Evolutionary conservation across 2,113 vertebrate genomes (phyloP).

Genomic region (Brienomyrus brachyistius): DNA sequence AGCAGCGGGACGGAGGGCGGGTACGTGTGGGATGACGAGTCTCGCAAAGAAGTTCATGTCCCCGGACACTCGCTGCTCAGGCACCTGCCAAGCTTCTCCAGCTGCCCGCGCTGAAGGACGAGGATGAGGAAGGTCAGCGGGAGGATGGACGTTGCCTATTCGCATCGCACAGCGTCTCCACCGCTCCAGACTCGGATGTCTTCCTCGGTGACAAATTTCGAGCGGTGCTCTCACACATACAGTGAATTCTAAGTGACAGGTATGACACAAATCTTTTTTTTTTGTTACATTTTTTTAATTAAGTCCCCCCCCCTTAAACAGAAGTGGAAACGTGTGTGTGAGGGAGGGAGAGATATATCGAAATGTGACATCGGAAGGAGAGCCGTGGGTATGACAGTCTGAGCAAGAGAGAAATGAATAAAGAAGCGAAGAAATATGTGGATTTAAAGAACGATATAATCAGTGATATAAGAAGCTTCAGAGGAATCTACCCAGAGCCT

Average conservation of each 20-base stretch:
- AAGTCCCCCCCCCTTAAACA: neutral
- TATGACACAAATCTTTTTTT: neutral
- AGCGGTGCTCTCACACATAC: neutral
- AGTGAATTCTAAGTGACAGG: neutral
- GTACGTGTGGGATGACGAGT: neutral
- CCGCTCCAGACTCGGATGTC: neutral
- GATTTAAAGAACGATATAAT: neutral
- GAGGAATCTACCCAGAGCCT: neutral
- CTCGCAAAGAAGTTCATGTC: neutral
- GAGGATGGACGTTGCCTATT: neutral
- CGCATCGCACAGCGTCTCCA: neutral
- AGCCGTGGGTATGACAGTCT: neutral
- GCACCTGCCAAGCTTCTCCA: neutral
- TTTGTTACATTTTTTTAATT: neutral
- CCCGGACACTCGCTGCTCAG: neutral
- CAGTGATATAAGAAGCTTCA: neutral
- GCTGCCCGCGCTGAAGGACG: neutral
- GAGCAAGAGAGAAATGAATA: neutral
- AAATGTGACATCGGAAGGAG: neutral
- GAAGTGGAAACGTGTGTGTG: neutral
- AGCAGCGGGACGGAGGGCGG: neutral
- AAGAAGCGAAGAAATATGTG: neutral
- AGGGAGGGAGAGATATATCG: neutral
- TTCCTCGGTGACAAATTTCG: neutral
- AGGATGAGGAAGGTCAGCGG: neutral